Evolutionary conservation across 2,888 invertebrate species (phyloP).

Genomic region (Troides oblongomaculatus): DNA sequence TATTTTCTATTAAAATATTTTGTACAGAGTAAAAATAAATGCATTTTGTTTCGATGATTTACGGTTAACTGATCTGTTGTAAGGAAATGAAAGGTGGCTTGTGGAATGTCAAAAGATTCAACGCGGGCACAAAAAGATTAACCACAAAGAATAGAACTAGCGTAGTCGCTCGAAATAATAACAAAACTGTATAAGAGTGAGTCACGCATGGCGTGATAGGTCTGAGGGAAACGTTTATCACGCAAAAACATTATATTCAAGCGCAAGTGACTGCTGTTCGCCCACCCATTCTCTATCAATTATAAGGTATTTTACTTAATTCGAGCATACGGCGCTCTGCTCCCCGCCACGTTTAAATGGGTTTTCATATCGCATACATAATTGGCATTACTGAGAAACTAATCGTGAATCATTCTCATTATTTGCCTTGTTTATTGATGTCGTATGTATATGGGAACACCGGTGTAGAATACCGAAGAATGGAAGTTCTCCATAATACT

Average conservation of each 20-base stretch:
- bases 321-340: constrained; percentile 4
- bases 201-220: constrained; percentile 62
- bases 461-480: too few species aligned
- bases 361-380: constrained; percentile 17
- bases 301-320: constrained; percentile 37
- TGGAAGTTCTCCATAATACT: too few species aligned
- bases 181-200: constrained; percentile 55
- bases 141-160: constrained; percentile 41
- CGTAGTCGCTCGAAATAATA: constrained; percentile 52
- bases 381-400: not conserved
- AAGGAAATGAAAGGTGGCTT: constrained; percentile 37
- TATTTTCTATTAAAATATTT: not conserved
- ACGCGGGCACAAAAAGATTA: constrained; percentile 39
- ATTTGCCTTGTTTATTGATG: constrained; percentile 20
- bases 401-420: constrained; percentile 18
- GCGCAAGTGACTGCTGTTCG: constrained; percentile 31
- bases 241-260: constrained; percentile 32
- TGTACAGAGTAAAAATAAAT: not conserved
- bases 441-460: constrained; percentile 8
- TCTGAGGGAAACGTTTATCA: constrained; percentile 60
- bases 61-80: constrained; percentile 23
- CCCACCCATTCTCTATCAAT: constrained; percentile 40
- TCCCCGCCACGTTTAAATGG: constrained; percentile 5
- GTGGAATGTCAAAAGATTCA: constrained; percentile 34
- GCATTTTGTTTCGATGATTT: constrained; percentile 14